Evolutionary conservation across 2,797 vertebrate species (phyloP), one percentile per base, ranked within the genome.

Genomic region (Trachurus trachurus): DNA sequence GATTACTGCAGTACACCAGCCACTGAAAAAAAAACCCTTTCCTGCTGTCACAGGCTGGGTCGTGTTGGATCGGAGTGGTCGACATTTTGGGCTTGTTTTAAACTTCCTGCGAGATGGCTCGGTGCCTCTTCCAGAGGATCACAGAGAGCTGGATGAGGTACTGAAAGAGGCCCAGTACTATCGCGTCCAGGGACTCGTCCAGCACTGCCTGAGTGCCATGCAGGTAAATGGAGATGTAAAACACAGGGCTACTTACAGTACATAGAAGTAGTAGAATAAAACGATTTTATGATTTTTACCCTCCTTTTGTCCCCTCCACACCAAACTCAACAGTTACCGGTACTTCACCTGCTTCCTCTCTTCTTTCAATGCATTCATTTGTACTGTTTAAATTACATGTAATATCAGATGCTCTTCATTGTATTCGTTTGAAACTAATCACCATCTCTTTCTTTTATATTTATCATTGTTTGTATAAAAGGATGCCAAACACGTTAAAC

Each of bases 91-190:
- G 22, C 91, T 97, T 31, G 93, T 97, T 53, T 92, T 98, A 83
- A 98, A 97, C 89, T 98, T 97, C 89, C 92, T 98, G 70, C 93
- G 97, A 45, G 97, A 98, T n/a, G 96, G 97, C 7, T 96, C 96
- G 0, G 96, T 97, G 12, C 96, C 97, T 4, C 95, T 98, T 42
- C 97, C 97, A 1, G 97, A 98, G 26, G 95, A 94, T 39, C 90
- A 94, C 76, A 92, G 90, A 84, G 97, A 97, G 68, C 92, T 97
- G 66, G 96, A 96, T 67, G 96, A 98, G 82, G 92, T 98, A 44
- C 87, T 97, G 13, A 95, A 95, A 4, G 97, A 98, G 88, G 97
- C 97, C 6, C 96, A 96, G 74, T 96, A 96, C 87, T 98, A 97
- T 87, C 90, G 92, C 77, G 94, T 98, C 11, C 97, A 97, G 77